Conservation (phyloP, 2,113 vertebrate genomes). For the Pituophis catenifer region DNA sequence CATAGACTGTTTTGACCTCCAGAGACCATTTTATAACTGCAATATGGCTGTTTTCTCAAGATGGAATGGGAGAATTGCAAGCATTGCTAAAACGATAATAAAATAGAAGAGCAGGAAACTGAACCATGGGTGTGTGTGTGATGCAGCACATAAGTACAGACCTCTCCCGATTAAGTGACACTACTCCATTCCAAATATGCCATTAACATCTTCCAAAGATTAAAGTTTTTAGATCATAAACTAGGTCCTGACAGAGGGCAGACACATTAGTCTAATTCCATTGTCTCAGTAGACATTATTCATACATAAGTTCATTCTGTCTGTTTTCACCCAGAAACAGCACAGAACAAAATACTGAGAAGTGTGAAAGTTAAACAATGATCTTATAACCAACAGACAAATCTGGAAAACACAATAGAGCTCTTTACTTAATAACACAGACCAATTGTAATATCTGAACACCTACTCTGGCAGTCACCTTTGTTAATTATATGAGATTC, state of each 20-base stretch:
- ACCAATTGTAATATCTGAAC: neutral
- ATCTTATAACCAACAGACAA: neutral
- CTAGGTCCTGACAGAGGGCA: neutral
- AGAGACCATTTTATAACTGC: conserved; percentile 2
- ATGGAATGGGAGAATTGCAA: neutral
- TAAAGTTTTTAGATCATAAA: neutral
- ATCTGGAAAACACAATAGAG: neutral
- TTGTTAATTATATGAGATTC: neutral
- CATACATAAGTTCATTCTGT: neutral
- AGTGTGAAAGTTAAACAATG: neutral
- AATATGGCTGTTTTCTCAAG: conserved; percentile 1
- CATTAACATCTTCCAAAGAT: neutral
- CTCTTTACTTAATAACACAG: neutral
- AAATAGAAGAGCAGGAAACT: neutral
- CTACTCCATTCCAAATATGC: neutral
- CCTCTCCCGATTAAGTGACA: neutral
- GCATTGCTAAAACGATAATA: neutral
- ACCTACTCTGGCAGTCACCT: neutral
- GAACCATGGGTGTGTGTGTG: too few relatives aligned
- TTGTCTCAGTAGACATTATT: neutral
- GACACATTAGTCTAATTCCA: neutral
- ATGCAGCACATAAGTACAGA: neutral
- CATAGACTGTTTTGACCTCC: conserved; percentile 3
- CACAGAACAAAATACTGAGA: neutral
- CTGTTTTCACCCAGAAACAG: neutral